Base-by-base conservation (phyloP, 2,888 invertebrate genomes). In the Nemotelus nigrinus region DNA sequence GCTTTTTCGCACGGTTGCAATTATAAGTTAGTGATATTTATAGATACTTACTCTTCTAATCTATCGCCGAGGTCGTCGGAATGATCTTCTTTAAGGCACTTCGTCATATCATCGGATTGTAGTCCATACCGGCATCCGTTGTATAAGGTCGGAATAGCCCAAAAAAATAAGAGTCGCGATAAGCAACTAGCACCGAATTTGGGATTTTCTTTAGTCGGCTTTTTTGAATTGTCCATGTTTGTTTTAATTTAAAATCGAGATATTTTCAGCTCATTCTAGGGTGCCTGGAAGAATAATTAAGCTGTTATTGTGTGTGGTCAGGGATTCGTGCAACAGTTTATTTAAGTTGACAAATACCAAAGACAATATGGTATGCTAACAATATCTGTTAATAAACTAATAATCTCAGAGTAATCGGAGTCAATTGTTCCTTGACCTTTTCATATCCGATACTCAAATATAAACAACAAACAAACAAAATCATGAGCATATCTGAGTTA, bases 31-130 rank as follows among this genome's bases (percentile, higher is more conserved):
- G 25, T 25, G 25, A 25, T 25, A 25, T 25, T 25, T 25, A 1
- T n/a, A 64, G 44, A 53, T 48, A 81, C 83, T 82, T 82, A 87
- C 87, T 83, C 82, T 80, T 88, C 87, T 48, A 87, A 80, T 3
- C 82, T 82, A 82, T 87, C 86, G 3, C 87, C 87, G 7, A 87
- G 79, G 55, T 82, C 82, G 78, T 86, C 86, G 1, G 87, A 88
- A 53, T 81, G 81, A 83, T 93, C 94, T 80, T 89, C 88, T 74
- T 90, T 88, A 6, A 91, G 87, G 0, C 93, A 92, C 83, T 91
- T 89, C 47, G 92, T 91, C 44, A 95, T 87, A 85, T 95, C 94
- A 6, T 88, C 87, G 74, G 92, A 89, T 81, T 90, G 90, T 8
- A 95, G 80, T 2, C 87, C 87, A 8, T 83, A 80, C 3, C 81